A percentile compares a stretch with the other conserved stretches of the same genome.
Conservation (phyloP, 2,797 vertebrate species). For the Cossypha polioptera region DNA sequence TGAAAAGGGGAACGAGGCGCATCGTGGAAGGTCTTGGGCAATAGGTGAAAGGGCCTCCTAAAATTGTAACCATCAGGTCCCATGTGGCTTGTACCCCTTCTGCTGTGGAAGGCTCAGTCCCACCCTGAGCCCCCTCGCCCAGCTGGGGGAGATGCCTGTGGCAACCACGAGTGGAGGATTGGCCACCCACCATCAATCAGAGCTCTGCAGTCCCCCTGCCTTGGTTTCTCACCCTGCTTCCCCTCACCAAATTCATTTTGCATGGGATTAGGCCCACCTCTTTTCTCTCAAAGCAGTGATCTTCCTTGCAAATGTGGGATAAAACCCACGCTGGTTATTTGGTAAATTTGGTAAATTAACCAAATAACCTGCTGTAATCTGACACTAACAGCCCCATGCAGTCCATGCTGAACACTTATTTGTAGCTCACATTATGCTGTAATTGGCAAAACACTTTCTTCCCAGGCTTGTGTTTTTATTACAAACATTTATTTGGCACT, state of each 20-base stretch:
- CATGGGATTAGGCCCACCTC: not conserved
- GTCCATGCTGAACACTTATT: constrained; percentile 29
- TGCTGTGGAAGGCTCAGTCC: not conserved
- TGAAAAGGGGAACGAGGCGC: not conserved
- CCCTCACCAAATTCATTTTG: not conserved
- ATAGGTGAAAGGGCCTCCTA: not conserved
- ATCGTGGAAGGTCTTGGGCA: constrained; percentile 2
- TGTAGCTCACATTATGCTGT: constrained; percentile 15
- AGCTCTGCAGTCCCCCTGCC: not conserved
- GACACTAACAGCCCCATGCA: not conserved
- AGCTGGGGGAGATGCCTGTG: not conserved
- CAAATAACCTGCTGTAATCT: constrained; percentile 49
- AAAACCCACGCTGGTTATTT: not conserved
- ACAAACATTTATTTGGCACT: constrained; percentile 38
- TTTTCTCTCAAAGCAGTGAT: not conserved
- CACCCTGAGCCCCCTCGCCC: not conserved
- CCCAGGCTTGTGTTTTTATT: constrained; percentile 51
- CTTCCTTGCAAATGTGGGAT: not conserved
- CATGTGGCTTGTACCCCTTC: not conserved
- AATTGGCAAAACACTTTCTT: constrained; percentile 41
- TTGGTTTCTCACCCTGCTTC: not conserved
- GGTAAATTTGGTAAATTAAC: too few species aligned
- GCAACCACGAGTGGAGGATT: not conserved
- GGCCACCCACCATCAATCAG: not conserved
- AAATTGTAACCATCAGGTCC: not conserved